Conservation (phyloP, 2,797 vertebrate species). For the Falco rusticolus region DNA sequence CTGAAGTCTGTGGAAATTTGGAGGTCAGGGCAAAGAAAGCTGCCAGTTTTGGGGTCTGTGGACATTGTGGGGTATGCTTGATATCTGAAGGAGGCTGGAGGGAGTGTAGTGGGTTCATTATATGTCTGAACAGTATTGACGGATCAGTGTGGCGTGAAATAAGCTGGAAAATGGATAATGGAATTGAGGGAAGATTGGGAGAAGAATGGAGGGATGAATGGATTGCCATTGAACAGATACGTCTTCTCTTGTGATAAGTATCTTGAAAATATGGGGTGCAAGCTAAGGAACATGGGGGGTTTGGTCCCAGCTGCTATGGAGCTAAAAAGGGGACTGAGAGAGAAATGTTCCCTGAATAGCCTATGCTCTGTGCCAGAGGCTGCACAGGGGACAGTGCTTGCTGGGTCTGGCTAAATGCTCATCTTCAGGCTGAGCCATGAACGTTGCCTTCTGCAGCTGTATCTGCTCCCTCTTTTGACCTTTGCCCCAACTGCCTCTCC, state of each 20-base stretch:
- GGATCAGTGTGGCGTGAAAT: not conserved
- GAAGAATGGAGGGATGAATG: not conserved
- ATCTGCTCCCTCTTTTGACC: not conserved
- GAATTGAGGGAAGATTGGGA: not conserved
- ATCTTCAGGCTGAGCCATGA: not conserved
- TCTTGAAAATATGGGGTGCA: not conserved
- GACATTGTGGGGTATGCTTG: accelerated
- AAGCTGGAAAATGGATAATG: not conserved
- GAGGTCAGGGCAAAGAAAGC: not conserved
- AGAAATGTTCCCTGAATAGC: not conserved
- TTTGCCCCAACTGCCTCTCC: not conserved
- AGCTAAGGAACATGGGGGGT: not conserved
- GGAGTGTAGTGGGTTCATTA: accelerated
- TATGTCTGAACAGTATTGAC: not conserved
- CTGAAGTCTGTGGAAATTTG: not conserved
- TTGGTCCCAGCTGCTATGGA: not conserved
- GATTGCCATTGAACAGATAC: accelerated
- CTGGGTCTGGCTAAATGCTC: not conserved
- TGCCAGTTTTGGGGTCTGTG: not conserved
- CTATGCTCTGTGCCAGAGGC: not conserved
- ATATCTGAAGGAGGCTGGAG: not conserved
- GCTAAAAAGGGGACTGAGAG: not conserved
- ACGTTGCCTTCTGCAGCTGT: not conserved
- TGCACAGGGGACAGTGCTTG: not conserved
- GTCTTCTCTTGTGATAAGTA: not conserved